Evolutionary conservation across 37 sponge, comb jelly and placozoan species (phyloP).

Genomic region (Ianthella basta): DNA sequence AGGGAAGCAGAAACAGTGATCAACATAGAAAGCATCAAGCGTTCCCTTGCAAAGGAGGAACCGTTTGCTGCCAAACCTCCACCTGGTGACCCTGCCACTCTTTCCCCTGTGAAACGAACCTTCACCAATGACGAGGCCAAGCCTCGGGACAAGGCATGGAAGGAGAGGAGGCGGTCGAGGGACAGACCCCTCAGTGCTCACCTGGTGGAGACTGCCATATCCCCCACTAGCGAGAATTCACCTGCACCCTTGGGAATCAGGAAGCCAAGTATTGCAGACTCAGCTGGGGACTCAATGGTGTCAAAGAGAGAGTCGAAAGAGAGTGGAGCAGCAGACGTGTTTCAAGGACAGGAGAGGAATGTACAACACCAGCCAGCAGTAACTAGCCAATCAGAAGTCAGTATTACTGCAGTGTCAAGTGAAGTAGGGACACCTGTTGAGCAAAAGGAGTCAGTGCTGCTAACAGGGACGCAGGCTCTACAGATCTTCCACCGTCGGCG

Average conservation of each 20-base stretch:
- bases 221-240: background rate
- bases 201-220: background rate
- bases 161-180: conserved; percentile 9
- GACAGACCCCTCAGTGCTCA: conserved; percentile 12
- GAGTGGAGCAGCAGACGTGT: background rate
- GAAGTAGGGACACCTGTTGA: no score
- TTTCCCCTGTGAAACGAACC: no score
- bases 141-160: conserved; percentile 4
- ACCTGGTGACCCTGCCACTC: no score
- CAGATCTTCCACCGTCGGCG: background rate
- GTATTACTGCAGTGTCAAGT: background rate
- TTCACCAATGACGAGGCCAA: conserved; percentile 1
- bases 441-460: no score
- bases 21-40: background rate
- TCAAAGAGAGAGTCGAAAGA: background rate
- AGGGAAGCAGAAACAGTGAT: background rate
- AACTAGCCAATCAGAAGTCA: background rate
- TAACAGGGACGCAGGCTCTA: conserved; percentile 16
- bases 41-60: background rate
- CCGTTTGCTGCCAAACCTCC: no score
- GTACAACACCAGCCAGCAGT: background rate
- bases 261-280: background rate
- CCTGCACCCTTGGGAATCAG: background rate
- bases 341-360: background rate
- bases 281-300: background rate